Conservation (phyloP, 1,140 invertebrate species). For the Choristoneura fumiferana region DNA sequence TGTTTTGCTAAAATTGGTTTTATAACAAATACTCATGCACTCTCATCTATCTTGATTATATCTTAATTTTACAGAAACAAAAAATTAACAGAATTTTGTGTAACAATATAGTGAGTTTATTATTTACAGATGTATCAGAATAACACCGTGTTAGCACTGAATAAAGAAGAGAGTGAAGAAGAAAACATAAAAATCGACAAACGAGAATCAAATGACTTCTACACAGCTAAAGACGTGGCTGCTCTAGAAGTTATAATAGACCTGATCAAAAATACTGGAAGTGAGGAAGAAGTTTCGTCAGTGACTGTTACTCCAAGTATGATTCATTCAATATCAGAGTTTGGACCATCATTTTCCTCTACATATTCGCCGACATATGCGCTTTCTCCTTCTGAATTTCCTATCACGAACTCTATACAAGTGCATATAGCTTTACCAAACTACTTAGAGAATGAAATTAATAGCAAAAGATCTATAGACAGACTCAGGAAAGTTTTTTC, state of each 20-base stretch:
- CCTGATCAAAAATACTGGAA: slow-evolving; percentile 35
- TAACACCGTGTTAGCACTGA: no score
- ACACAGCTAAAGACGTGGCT: slow-evolving; percentile 50
- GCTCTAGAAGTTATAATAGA: slow-evolving; percentile 54
- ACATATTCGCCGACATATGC: no score
- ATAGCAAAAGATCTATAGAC: slow-evolving; percentile 37
- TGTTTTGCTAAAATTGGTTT: no score
- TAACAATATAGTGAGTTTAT: no score
- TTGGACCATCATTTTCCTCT: no score
- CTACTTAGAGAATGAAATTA: slow-evolving; percentile 18
- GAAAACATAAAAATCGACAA: slow-evolving; percentile 13
- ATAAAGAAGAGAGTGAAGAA: neutral
- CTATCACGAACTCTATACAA: slow-evolving; percentile 42
- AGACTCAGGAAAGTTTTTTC: slow-evolving; percentile 44
- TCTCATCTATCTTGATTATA: no score
- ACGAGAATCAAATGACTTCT: slow-evolving; percentile 26
- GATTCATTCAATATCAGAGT: neutral
- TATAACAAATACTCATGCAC: no score
- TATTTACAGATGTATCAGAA: no score
- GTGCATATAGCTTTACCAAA: slow-evolving; percentile 47
- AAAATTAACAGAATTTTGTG: no score
- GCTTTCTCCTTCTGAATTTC: neutral
- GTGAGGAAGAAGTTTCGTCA: slow-evolving; percentile 23
- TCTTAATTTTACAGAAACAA: no score
- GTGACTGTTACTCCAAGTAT: neutral